Evolutionary conservation across 2,113 vertebrate species (phyloP), one percentile per base, ranked within the genome.

Genomic region (Peucedramus taeniatus): DNA sequence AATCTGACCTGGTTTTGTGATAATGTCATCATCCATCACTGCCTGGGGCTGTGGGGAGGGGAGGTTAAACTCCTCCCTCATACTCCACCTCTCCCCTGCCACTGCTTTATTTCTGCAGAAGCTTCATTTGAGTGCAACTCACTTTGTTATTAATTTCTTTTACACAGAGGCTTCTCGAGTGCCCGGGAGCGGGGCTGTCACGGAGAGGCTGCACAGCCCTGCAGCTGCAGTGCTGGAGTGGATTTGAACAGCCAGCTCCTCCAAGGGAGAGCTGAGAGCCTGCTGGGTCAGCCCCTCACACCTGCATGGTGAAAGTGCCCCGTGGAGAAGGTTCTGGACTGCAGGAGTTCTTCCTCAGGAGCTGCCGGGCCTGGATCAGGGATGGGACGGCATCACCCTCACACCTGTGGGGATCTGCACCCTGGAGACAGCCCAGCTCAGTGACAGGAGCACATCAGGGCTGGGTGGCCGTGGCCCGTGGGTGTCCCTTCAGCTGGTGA

Each of bases 141-240:
- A 28, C 53, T 95, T 82, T 56, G 61, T 81, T 93, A 91, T 75
- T 89, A 49, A 94, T 94, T 94, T 70, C 33, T 81, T 74, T 77
- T 66, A 39, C 42, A 6, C 33, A 13, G 83, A 85, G 60, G 54
- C 33, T 86, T 76, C 89, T 71, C 22, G 37, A 89, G 76, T 71
- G 72, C 72, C 64, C 31, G 54, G 33, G 71, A 90, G 33, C 1
- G 5, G 40, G 59, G 63, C 56, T 81, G 90, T 59, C 79, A 63
- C 2, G 0, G 71, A 39, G 83, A 63, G 20, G 10, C 60, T 80
- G 72, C 37, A 33, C 45, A 90, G 64, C 72, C 63, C 31, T 3
- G 82, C 83, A 93, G 81, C 90, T 69, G 69, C 44, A 14, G 47
- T 10, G 49, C 27, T 19, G 1, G 19, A 72, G 89, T n/a, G 70